Evolutionary conservation across 2,888 invertebrate species (phyloP), one percentile per base, ranked within the genome.

Genomic region (Amphipoea oculea): DNA sequence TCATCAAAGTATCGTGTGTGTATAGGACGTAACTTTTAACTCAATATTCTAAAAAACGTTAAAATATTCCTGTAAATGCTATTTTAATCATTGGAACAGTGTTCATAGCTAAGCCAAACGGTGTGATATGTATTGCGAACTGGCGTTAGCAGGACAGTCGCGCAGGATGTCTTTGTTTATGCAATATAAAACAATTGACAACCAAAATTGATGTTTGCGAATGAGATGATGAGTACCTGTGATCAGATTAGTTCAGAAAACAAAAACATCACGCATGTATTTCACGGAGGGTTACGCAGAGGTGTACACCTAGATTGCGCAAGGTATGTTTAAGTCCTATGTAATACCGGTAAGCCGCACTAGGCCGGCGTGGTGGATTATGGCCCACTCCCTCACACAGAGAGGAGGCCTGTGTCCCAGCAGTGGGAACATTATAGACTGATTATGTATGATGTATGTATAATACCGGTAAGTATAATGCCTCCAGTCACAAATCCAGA

Each of bases 41-140:
- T 65, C 57, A 40, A 76, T 76, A 69, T 57, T 42, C 6, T 73
- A 36, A 36, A 14, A 29, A n/a, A 23, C 51, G n/a, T 42, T n/a
- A 68, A 62, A 71, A 62, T 62, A 76, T 75, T 80, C 66, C 51
- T 67, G 66, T 77, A 69, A 65, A 78, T 63, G 60, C 36, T 63
- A 80, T 73, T 60, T 69, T 60, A 71, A 57, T 69, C 65, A 72
- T 82, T 82, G 72, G 73, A 73, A 78, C 69, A 69, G 48, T 73
- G 54, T 62, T 54, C 66, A 29, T 45, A 65, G 51, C 42, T 23
- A 40, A 73, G 54, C 68, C 29, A 73, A 62, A 42, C 29, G 3
- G 23, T 63, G 69, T 80, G 83, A 83, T 83, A 83, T 83, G 83
- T 83, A 73, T 57, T 36, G 73, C 45, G 51, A 45, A 14, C 65